Percentiles rank a stretch among this genome's conserved stretches.
These are phyloP conservation scores for Ranitomeya imitator DNA, from an alignment of 2,113 vertebrate genomes.

Conservation along the genomic window DNA sequence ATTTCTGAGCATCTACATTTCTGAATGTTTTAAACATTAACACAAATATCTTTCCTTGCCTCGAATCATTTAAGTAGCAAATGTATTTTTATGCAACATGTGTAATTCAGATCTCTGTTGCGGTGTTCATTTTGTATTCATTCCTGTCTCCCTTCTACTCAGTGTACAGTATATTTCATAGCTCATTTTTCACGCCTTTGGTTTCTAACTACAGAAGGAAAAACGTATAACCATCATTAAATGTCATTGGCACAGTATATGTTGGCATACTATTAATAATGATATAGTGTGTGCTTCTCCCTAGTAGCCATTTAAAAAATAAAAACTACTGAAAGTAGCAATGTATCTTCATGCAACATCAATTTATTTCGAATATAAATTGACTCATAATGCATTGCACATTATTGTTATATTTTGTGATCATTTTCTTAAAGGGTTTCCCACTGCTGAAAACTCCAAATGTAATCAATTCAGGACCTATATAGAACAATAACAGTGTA, in stretches of 20 bases:
- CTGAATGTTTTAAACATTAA: conserved; percentile 52
- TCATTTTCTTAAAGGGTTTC: neutral
- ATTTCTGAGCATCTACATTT: conserved; percentile 12
- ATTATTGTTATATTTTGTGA: neutral
- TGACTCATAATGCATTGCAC: neutral
- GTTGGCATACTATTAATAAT: conserved; percentile 41
- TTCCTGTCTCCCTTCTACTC: conserved; percentile 9
- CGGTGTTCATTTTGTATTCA: conserved; percentile 51
- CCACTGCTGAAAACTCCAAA: too few relatives aligned
- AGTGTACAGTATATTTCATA: conserved; percentile 39
- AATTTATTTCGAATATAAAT: neutral
- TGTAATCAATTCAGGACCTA: too few relatives aligned
- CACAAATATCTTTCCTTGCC: conserved; percentile 27
- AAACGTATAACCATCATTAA: conserved; percentile 54
- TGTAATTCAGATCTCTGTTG: conserved; percentile 34
- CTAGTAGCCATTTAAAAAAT: conserved; percentile 39
- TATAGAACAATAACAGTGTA: too few relatives aligned
- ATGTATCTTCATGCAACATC: neutral
- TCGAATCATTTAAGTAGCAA: conserved; percentile 53
- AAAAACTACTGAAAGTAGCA: neutral
- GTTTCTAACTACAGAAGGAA: conserved; percentile 43
- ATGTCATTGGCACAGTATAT: conserved; percentile 51
- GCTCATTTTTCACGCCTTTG: conserved; percentile 45
- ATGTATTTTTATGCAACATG: conserved; percentile 51
- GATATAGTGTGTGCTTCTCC: conserved; percentile 24